These are phyloP conservation scores for Cryptoleucopteryx plumbea DNA, from an alignment of 2,113 vertebrate species.

Conservation along the genomic window DNA sequence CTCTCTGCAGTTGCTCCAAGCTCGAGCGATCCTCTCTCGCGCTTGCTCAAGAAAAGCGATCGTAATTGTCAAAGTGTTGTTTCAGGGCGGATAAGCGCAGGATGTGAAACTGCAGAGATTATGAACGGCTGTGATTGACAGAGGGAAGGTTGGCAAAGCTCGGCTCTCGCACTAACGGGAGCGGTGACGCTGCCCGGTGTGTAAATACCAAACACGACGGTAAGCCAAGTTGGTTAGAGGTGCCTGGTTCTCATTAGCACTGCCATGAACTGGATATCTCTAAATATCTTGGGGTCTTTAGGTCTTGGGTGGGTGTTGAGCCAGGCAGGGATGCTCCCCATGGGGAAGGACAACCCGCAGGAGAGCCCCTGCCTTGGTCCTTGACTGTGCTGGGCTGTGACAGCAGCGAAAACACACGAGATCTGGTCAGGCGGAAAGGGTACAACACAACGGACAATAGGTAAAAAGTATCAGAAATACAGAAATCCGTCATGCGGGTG, in stretches of 20 bases:
- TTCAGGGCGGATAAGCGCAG: neutral
- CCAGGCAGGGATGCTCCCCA: neutral
- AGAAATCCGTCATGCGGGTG: neutral
- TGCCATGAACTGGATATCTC: neutral
- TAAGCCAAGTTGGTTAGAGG: neutral
- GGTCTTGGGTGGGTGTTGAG: neutral
- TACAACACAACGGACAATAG: fast-evolving
- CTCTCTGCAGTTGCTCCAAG: neutral
- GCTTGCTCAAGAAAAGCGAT: neutral
- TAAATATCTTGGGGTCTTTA: neutral
- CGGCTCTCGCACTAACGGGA: fast-evolving
- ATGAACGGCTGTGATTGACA: neutral
- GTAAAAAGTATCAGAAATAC: neutral
- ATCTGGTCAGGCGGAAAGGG: neutral
- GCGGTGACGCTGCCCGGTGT: fast-evolving
- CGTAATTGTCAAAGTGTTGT: neutral
- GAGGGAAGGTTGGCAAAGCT: neutral
- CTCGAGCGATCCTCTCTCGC: fast-evolving
- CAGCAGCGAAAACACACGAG: fast-evolving
- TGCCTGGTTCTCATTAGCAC: neutral
- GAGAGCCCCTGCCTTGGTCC: neutral
- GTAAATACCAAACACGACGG: neutral
- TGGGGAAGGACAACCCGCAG: neutral
- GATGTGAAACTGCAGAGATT: neutral
- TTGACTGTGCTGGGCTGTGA: fast-evolving